Conservation (phyloP, 2,888 invertebrate species). For the Barypeithes pellucidus region DNA sequence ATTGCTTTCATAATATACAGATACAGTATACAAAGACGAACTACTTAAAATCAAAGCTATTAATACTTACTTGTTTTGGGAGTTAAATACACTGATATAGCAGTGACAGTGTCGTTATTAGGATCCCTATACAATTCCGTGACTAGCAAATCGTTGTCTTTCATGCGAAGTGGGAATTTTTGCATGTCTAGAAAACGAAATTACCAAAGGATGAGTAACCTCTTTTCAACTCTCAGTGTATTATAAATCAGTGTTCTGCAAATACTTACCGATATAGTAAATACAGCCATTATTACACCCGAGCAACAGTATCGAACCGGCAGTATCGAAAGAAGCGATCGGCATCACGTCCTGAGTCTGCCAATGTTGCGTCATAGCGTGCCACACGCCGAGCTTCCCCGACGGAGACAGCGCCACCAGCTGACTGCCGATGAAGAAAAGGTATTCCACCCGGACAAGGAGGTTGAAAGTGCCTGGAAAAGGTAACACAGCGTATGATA, state of each 20-base stretch:
- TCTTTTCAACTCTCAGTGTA: too few species aligned
- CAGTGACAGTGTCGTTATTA: slow-evolving; percentile 95
- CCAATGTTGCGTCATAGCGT: slow-evolving; percentile 99
- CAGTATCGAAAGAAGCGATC: slow-evolving; percentile 96
- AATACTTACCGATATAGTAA: slow-evolving; percentile 89
- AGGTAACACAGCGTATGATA: not conserved
- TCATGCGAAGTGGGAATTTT: slow-evolving; percentile 98
- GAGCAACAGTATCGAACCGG: slow-evolving; percentile 94
- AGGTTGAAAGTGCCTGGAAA: slow-evolving; percentile 89
- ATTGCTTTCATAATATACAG: not conserved
- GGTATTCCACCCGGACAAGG: slow-evolving; percentile 93
- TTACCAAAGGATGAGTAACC: not conserved
- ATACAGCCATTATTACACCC: slow-evolving; percentile 98
- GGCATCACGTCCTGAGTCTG: slow-evolving; percentile 97
- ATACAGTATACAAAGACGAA: not conserved
- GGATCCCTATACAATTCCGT: slow-evolving; percentile 97
- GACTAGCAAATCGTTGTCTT: slow-evolving; percentile 97
- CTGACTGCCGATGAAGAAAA: slow-evolving; percentile 98
- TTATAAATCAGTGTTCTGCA: too few species aligned
- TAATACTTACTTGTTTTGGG: slow-evolving; percentile 94
- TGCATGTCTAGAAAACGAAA: slow-evolving; percentile 89
- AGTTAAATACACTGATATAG: slow-evolving; percentile 98
- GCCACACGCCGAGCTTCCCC: slow-evolving; percentile 99
- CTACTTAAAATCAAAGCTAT: not conserved
- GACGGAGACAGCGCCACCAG: slow-evolving; percentile 94